These are phyloP conservation scores for Sebastolobus altivelis DNA, from an alignment of 2,797 vertebrate genomes.

Conservation along the genomic window DNA sequence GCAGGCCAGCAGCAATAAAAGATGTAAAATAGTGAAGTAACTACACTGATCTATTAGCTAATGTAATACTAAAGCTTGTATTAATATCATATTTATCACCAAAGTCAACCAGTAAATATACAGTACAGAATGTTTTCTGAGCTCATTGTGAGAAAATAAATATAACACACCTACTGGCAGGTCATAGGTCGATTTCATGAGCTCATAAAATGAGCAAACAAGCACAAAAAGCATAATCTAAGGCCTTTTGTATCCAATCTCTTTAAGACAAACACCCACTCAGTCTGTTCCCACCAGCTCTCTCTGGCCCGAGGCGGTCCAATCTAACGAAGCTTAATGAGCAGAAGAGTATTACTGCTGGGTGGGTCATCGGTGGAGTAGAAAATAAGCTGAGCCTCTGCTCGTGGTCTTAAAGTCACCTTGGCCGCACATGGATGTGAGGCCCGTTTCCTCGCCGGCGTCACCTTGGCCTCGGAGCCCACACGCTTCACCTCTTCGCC, in stretches of 20 bases:
- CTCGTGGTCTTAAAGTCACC: slow-evolving; percentile 63
- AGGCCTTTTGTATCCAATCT: slow-evolving; percentile 8
- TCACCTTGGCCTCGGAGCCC: slow-evolving; percentile 57
- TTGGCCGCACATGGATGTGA: slow-evolving; percentile 29
- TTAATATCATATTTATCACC: too few species aligned
- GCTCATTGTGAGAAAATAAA: background rate
- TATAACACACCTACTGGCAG: background rate
- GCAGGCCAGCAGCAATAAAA: too few species aligned
- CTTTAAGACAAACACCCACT: slow-evolving; percentile 27
- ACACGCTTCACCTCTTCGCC: slow-evolving; percentile 44
- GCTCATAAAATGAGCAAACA: slow-evolving; percentile 2
- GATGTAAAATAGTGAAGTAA: too few species aligned
- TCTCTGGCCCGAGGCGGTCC: slow-evolving; percentile 20
- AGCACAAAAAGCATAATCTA: slow-evolving; percentile 6
- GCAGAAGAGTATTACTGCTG: slow-evolving; percentile 43
- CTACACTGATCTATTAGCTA: too few species aligned
- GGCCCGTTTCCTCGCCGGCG: background rate
- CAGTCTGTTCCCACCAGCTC: background rate
- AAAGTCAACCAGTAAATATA: background rate
- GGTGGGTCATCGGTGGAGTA: slow-evolving; percentile 30
- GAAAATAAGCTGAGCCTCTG: slow-evolving; percentile 35
- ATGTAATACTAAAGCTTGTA: too few species aligned
- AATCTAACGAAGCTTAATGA: slow-evolving; percentile 58
- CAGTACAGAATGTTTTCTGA: background rate
- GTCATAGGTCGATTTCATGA: background rate